A percentile compares a stretch with the other conserved stretches of the same genome.
These are phyloP conservation scores for Acipenser oxyrinchus DNA, from an alignment of 2,797 vertebrate genomes.

Conservation along the genomic window DNA sequence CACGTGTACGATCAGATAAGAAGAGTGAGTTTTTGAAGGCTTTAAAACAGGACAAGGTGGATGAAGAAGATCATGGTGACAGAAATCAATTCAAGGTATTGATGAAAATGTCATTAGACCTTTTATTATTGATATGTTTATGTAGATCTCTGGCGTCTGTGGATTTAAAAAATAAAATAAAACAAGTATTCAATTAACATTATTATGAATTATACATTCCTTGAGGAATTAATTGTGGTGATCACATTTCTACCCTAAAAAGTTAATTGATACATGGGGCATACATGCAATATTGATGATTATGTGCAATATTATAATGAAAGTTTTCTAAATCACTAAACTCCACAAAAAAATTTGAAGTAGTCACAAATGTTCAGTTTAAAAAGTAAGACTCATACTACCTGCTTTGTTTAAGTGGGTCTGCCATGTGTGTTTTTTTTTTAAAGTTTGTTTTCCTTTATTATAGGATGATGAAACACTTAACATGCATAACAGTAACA, in stretches of 20 bases:
- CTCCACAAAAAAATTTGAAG: background rate
- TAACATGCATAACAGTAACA: slow-evolving; percentile 52
- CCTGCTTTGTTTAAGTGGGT: background rate
- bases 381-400: background rate
- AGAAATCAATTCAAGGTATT: slow-evolving; percentile 11
- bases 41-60: slow-evolving; percentile 50
- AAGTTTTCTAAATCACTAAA: background rate
- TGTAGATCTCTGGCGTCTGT: background rate
- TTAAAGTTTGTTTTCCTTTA: background rate
- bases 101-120: too few species aligned
- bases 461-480: slow-evolving; percentile 43
- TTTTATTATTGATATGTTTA: too few species aligned
- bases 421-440: background rate
- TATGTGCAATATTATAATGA: too few species aligned
- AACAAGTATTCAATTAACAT: background rate
- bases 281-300: too few species aligned
- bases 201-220: background rate
- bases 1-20: slow-evolving; percentile 55
- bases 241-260: too few species aligned
- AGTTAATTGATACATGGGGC: too few species aligned
- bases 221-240: too few species aligned
- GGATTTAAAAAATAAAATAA: background rate
- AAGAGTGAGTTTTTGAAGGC: slow-evolving; percentile 67
- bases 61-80: slow-evolving; percentile 47
- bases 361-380: background rate